These are phyloP conservation scores for Amphimedon queenslandica DNA, from an alignment of 37 sponge, comb jelly and placozoan genomes.

Conservation along the genomic window DNA sequence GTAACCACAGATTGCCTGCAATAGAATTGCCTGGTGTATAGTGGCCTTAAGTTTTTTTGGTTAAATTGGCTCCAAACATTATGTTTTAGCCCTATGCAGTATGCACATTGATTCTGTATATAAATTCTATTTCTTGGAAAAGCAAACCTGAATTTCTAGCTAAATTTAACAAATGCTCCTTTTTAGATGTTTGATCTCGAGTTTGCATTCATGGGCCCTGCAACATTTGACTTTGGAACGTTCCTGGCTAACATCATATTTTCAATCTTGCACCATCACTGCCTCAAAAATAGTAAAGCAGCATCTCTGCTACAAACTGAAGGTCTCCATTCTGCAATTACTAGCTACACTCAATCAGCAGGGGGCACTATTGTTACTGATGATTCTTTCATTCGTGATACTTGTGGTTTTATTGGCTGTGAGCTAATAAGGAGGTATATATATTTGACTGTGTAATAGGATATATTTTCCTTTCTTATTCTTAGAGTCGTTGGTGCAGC, in stretches of 20 bases:
- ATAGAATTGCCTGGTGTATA: too few species aligned
- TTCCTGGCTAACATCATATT: slow-evolving; percentile 1
- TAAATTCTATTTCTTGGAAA: too few species aligned
- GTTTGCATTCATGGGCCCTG: slow-evolving; percentile 24
- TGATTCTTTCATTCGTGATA: background rate
- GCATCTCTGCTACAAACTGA: background rate
- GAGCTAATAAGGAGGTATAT: slow-evolving; percentile 4
- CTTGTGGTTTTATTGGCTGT: slow-evolving; percentile 2
- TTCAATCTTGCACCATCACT: background rate
- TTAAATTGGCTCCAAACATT: too few species aligned
- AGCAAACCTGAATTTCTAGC: too few species aligned
- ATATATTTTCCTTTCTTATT: background rate
- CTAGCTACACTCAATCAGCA: background rate
- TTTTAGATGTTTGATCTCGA: slow-evolving; percentile 14
- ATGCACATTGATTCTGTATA: too few species aligned
- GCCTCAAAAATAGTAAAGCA: background rate
- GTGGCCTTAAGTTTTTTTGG: too few species aligned
- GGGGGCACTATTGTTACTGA: background rate
- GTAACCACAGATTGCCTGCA: too few species aligned
- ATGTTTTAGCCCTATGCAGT: too few species aligned
- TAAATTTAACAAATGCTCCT: too few species aligned
- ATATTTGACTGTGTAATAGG: background rate
- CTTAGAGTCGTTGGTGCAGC: background rate
- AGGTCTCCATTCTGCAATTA: background rate
- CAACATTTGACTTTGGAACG: slow-evolving; percentile 14